Evolutionary conservation across 2,113 vertebrate genomes (phyloP).

Genomic region (Mormoops blainvillei): DNA sequence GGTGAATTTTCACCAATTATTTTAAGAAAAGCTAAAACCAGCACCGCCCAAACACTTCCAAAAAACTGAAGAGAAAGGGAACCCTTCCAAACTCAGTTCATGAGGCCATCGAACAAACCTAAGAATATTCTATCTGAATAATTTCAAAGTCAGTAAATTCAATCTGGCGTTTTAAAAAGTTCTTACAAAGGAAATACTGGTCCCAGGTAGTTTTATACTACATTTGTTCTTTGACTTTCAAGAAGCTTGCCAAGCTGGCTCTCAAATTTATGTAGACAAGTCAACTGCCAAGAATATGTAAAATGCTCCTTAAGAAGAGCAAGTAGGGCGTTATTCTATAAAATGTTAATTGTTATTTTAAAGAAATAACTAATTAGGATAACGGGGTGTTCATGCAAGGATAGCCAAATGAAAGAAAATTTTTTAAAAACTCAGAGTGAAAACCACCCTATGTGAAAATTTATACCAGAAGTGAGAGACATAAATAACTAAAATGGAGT

Average conservation of each 20-base stretch:
- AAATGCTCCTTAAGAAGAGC: not conserved
- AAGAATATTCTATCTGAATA: not conserved
- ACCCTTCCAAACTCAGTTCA: not conserved
- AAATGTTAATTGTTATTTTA: slow-evolving; percentile 10
- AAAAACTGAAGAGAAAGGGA: not conserved
- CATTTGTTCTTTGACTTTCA: not conserved
- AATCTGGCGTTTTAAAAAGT: not conserved
- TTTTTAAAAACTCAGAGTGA: not conserved
- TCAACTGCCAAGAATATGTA: not conserved
- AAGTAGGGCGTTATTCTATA: not conserved
- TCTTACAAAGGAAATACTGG: not conserved
- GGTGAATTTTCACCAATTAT: not conserved
- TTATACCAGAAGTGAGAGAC: not conserved
- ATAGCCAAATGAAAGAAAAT: not conserved
- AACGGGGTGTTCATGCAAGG: not conserved
- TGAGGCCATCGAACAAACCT: not conserved
- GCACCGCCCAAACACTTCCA: not conserved
- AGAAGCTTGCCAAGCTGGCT: not conserved
- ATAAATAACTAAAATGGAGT: not conserved
- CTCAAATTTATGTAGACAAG: not conserved
- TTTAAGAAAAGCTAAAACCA: not conserved
- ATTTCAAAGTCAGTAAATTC: not conserved
- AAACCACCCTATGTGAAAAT: not conserved
- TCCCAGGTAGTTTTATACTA: not conserved
- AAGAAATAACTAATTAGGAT: not conserved